Evolutionary conservation across 2,113 vertebrate genomes (phyloP).

Genomic region (Anoura caudifer): DNA sequence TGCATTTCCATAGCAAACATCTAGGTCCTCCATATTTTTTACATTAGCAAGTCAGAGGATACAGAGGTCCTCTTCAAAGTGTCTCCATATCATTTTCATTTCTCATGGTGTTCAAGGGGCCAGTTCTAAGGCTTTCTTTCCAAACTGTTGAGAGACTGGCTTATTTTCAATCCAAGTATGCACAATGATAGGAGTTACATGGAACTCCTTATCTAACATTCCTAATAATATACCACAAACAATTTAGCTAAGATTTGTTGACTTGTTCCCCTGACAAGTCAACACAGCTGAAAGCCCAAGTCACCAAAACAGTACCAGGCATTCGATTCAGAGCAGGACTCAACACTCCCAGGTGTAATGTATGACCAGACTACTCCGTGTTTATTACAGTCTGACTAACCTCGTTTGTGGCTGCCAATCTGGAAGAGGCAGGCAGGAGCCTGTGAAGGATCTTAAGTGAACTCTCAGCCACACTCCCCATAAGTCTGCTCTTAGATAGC

Average conservation of each 20-base stretch:
- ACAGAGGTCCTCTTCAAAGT: constrained; percentile 28
- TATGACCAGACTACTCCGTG: constrained; percentile 20
- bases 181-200: constrained; percentile 48
- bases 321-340: constrained; percentile 33
- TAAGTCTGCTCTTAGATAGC: constrained; percentile 57
- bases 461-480: constrained; percentile 46
- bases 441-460: constrained; percentile 56
- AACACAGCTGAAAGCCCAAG: constrained; percentile 48
- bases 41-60: neutral
- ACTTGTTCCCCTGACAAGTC: constrained; percentile 57
- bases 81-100: constrained; percentile 36
- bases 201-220: constrained; percentile 65
- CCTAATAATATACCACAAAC: constrained; percentile 65
- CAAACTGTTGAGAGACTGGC: constrained; percentile 57
- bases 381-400: constrained; percentile 34
- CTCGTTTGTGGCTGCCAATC: constrained; percentile 45
- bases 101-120: constrained; percentile 36
- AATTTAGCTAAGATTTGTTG: constrained; percentile 57
- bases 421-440: constrained; percentile 39
- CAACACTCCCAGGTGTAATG: constrained; percentile 57
- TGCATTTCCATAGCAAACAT: constrained; percentile 2
- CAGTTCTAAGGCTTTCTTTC: constrained; percentile 37
- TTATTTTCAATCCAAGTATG: constrained; percentile 65
- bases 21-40: constrained; percentile 33
- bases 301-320: constrained; percentile 20